Conservation (phyloP, 2,113 vertebrate species). For the Scytalopus superciliaris region DNA sequence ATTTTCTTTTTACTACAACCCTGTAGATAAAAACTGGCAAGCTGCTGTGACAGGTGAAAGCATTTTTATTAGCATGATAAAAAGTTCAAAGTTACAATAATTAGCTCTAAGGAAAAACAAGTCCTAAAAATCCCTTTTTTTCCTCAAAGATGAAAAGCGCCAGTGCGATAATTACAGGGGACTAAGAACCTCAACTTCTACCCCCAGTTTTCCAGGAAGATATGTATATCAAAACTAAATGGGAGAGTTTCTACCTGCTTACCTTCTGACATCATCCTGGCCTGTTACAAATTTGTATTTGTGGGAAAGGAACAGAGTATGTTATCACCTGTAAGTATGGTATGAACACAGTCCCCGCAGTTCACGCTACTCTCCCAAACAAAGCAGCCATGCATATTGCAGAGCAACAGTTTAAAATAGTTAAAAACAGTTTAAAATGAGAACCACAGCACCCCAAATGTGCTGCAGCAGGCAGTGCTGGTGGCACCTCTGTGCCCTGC, state of each 20-base stretch:
- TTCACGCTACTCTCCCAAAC: neutral
- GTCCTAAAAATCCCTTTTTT: neutral
- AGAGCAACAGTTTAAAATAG: neutral
- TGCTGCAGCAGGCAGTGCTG: neutral
- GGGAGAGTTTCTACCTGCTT: neutral
- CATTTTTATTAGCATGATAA: conserved; percentile 6
- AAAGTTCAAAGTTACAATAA: conserved; percentile 24
- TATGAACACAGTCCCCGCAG: neutral
- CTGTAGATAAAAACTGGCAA: conserved; percentile 22
- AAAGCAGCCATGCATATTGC: neutral
- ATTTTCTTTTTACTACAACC: neutral
- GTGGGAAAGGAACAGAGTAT: neutral
- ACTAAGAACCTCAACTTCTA: neutral
- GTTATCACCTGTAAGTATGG: neutral
- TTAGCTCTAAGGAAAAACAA: neutral
- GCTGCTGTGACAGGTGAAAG: conserved; percentile 8
- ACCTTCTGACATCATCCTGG: neutral
- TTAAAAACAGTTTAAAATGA: too few species aligned
- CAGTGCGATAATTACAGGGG: neutral
- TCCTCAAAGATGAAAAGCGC: neutral
- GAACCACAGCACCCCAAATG: neutral
- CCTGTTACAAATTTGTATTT: neutral
- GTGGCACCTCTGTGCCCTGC: neutral
- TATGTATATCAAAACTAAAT: neutral
- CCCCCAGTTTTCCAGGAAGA: neutral